Percentiles rank a stretch among this genome's conserved stretches.
Evolutionary conservation across 53 echinoderm and acorn worm species (phyloP).

Genomic region (Crossaster papposus): DNA sequence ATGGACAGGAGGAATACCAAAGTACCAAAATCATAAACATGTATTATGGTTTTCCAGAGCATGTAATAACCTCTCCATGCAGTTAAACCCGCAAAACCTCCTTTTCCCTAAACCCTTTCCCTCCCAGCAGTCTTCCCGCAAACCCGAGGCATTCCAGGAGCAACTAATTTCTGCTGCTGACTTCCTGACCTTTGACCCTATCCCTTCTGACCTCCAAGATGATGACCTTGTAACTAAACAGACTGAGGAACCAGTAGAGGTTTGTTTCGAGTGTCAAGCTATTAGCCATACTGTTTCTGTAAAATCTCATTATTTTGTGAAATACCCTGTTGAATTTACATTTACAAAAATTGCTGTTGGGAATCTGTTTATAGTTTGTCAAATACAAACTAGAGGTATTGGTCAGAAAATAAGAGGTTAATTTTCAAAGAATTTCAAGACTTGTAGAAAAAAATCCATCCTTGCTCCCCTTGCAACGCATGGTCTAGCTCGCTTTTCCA

Average conservation of each 20-base stretch:
- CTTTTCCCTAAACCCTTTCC: slow-evolving; percentile 26
- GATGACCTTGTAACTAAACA: slow-evolving; percentile 13
- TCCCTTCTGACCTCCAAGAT: slow-evolving; percentile 15
- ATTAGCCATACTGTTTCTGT: background rate
- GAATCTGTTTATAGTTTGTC: no score
- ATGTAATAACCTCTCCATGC: background rate
- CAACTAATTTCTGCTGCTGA: slow-evolving; percentile 47
- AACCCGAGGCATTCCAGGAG: slow-evolving; percentile 38
- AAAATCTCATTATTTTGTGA: no score
- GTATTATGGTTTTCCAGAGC: no score
- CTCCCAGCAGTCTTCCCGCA: slow-evolving; percentile 32
- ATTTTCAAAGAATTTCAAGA: background rate
- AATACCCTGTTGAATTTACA: no score
- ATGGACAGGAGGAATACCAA: no score
- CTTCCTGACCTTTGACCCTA: slow-evolving; percentile 42
- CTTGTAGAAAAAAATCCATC: background rate
- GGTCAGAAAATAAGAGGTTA: no score
- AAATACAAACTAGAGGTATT: no score
- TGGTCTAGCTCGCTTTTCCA: background rate
- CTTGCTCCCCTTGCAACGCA: background rate
- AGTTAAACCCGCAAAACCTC: background rate
- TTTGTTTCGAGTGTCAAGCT: slow-evolving; percentile 14
- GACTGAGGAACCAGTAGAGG: slow-evolving; percentile 35
- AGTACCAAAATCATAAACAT: no score
- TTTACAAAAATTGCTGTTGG: no score